A percentile compares a stretch with the other conserved stretches of the same genome.
phyloP scores from a whole-genome alignment of 2,888 invertebrate genomes.

The Acrobasis repandana region DNA sequence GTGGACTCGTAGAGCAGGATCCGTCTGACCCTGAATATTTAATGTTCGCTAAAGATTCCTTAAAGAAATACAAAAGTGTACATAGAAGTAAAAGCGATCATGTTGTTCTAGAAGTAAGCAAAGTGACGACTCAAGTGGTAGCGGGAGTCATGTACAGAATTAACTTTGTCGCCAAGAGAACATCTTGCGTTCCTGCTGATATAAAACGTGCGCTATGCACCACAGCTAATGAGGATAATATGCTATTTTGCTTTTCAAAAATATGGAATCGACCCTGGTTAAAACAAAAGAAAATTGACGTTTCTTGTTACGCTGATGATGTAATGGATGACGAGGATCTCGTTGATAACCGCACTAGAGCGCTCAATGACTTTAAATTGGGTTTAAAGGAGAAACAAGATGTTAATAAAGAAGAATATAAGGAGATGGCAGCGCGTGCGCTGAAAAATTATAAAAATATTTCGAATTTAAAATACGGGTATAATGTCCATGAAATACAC shows the following conservation, averaged over 20 bases:
- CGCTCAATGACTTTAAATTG: constrained; percentile 25
- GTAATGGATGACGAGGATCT: constrained; percentile 28
- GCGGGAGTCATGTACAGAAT: constrained; percentile 51
- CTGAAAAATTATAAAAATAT: constrained; percentile 36
- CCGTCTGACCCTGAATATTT: constrained; percentile 34
- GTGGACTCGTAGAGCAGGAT: constrained; percentile 36
- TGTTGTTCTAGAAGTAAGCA: constrained; percentile 46
- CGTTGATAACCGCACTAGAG: constrained; percentile 24
- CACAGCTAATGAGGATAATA: constrained; percentile 31
- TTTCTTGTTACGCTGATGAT: constrained; percentile 50
- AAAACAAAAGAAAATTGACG: constrained; percentile 53
- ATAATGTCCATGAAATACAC: constrained; percentile 54
- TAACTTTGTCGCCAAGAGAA: constrained; percentile 47
- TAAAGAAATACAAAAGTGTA: constrained; percentile 35
- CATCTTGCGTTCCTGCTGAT: constrained; percentile 35
- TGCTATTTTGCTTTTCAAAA: constrained; percentile 65
- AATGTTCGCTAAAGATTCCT: constrained; percentile 37
- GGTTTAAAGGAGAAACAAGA: constrained; percentile 28
- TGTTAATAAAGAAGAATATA: constrained; percentile 32
- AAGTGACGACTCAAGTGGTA: constrained; percentile 45
- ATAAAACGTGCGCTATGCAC: constrained; percentile 35
- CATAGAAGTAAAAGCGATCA: constrained; percentile 36
- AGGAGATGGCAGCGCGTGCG: constrained; percentile 37
- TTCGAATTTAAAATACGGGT: constrained; percentile 48
- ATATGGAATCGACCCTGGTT: constrained; percentile 83